phyloP scores from a whole-genome alignment of 2,888 invertebrate genomes.

The Xestobium rufovillosum region DNA sequence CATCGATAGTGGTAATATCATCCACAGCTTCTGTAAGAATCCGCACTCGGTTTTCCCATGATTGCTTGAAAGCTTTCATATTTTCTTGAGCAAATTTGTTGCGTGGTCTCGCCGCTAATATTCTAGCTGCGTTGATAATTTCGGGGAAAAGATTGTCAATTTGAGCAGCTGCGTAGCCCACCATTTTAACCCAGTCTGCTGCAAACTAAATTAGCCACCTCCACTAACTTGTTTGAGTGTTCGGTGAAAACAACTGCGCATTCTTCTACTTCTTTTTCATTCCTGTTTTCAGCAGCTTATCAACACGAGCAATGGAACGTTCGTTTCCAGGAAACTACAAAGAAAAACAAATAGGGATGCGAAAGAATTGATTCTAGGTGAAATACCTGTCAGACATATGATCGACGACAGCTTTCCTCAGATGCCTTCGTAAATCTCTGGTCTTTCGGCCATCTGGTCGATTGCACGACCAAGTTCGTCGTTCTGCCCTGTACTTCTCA shows the following conservation, averaged over 20 bases:
- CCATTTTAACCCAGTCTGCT: constrained; percentile 98
- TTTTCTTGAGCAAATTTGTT: constrained; percentile 97
- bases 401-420: constrained; percentile 97
- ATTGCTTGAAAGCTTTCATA: constrained; percentile 90
- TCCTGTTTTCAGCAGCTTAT: constrained; percentile 88
- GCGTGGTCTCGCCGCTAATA: constrained; percentile 82
- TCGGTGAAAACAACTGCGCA: constrained; percentile 92
- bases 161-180: constrained; percentile 92
- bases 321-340: constrained; percentile 88
- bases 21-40: constrained; percentile 97
- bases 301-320: constrained; percentile 86
- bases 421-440: constrained; percentile 83
- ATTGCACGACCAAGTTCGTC: constrained; percentile 89
- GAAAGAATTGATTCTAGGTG: neutral
- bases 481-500: constrained; percentile 81
- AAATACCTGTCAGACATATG: constrained; percentile 78
- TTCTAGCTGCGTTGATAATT: constrained; percentile 93
- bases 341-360: constrained; percentile 11
- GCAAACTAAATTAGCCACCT: constrained; percentile 89
- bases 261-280: constrained; percentile 87
- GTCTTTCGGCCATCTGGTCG: constrained; percentile 96
- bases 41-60: constrained; percentile 91
- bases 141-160: constrained; percentile 94
- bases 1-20: constrained; percentile 97
- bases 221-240: constrained; percentile 95